Conservation (phyloP, 2,113 vertebrate species). For the Oryzias javanicus region DNA sequence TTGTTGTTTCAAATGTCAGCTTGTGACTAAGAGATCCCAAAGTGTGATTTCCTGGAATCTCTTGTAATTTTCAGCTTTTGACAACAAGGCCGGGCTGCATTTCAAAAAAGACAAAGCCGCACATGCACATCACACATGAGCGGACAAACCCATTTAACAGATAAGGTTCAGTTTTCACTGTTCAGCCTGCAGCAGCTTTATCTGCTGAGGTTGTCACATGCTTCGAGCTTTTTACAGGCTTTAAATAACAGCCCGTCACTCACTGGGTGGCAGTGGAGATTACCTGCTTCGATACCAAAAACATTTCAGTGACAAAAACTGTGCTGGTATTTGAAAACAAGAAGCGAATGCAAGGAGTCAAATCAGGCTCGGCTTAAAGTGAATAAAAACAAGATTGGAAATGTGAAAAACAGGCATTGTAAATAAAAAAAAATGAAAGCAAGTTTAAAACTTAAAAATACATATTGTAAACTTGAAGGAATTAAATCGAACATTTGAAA, state of each 20-base stretch:
- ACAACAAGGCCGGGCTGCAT: neutral
- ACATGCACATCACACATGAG: slow-evolving; percentile 1
- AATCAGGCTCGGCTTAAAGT: too few species aligned
- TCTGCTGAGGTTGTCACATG: slow-evolving; percentile 36
- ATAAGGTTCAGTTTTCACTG: slow-evolving; percentile 19
- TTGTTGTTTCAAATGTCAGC: neutral
- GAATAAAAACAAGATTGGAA: too few species aligned
- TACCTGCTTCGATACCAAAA: slow-evolving; percentile 25
- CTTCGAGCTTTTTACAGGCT: slow-evolving; percentile 30
- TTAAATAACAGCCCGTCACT: slow-evolving; percentile 30
- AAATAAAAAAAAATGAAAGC: too few species aligned
- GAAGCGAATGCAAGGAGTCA: too few species aligned
- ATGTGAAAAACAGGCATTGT: too few species aligned
- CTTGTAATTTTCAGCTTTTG: neutral
- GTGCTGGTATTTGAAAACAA: slow-evolving; percentile 30
- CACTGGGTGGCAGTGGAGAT: slow-evolving; percentile 39
- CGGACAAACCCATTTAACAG: slow-evolving; percentile 11
- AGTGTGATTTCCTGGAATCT: neutral
- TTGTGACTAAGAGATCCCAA: slow-evolving; percentile 20
- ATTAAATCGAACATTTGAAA: too few species aligned
- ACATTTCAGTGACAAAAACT: slow-evolving; percentile 9
- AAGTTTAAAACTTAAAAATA: too few species aligned
- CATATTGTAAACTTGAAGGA: too few species aligned
- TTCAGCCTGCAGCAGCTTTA: slow-evolving; percentile 31
- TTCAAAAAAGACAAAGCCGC: neutral